phyloP scores from a whole-genome alignment of 1,140 invertebrate genomes.

The Rhopalosiphum padi region DNA sequence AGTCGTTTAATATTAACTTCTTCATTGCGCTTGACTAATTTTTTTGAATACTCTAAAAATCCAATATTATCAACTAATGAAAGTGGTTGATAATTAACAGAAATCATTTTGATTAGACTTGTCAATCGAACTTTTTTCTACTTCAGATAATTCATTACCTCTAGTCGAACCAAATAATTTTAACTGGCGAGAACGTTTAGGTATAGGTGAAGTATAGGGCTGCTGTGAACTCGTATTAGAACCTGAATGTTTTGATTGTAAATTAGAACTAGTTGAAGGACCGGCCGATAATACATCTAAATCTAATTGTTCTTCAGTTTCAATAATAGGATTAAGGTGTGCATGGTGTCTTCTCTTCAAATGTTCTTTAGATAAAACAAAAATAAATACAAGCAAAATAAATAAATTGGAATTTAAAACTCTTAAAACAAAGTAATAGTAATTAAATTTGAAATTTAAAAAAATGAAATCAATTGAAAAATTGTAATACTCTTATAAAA shows the following conservation, averaged over 20 bases:
- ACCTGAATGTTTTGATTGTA: not conserved
- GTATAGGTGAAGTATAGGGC: constrained; percentile 9
- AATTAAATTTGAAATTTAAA: too few species aligned
- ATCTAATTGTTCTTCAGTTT: constrained; percentile 22
- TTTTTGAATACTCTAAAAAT: constrained; percentile 24
- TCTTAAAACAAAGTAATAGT: too few species aligned
- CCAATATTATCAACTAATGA: constrained; percentile 31
- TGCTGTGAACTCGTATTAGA: constrained; percentile 20
- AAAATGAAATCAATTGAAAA: too few species aligned
- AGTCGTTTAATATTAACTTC: too few species aligned
- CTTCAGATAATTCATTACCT: constrained; percentile 12
- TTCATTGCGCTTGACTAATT: too few species aligned
- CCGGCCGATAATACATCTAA: constrained; percentile 6
- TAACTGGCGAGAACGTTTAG: constrained; percentile 14
- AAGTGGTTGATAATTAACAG: constrained; percentile 35
- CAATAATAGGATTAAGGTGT: not conserved
- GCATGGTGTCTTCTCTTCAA: too few species aligned
- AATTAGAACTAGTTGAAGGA: not conserved
- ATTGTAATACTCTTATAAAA: too few species aligned
- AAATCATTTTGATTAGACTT: constrained; percentile 40
- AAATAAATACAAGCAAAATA: too few species aligned
- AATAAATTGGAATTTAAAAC: too few species aligned
- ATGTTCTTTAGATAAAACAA: too few species aligned
- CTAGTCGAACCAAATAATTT: constrained; percentile 25
- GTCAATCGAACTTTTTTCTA: constrained; percentile 6